These are phyloP conservation scores for Geotrupes spiniger DNA, from an alignment of 2,888 invertebrate species.

Conservation along the genomic window DNA sequence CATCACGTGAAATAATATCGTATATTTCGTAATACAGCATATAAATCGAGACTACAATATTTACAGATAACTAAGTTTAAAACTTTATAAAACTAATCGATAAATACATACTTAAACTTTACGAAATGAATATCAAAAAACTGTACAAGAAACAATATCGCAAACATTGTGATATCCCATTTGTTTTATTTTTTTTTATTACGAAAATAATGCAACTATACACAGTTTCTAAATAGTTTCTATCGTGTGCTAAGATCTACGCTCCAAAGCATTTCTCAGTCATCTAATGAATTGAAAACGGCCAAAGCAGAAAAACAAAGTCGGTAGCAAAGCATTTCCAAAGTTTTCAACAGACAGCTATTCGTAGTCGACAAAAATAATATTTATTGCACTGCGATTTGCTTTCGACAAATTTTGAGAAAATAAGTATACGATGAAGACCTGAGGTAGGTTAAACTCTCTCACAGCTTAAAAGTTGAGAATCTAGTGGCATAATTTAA, in stretches of 20 bases:
- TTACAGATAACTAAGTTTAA: slow-evolving; percentile 23
- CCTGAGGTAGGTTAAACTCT: slow-evolving; percentile 13
- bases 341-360: too few species aligned
- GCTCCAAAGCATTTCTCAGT: slow-evolving; percentile 3
- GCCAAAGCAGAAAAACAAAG: too few species aligned
- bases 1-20: slow-evolving; percentile 13
- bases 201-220: slow-evolving; percentile 17
- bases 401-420: background rate
- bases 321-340: too few species aligned
- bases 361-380: too few species aligned
- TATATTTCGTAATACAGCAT: slow-evolving; percentile 22
- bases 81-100: slow-evolving; percentile 15
- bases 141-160: slow-evolving; percentile 21
- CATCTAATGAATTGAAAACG: too few species aligned
- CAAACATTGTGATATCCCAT: slow-evolving; percentile 10
- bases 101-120: slow-evolving; percentile 13
- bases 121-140: slow-evolving; percentile 12
- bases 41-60: slow-evolving; percentile 29
- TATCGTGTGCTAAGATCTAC: slow-evolving; percentile 1
- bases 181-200: background rate
- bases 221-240: slow-evolving; percentile 10
- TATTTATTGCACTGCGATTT: too few species aligned
- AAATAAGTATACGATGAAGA: slow-evolving; percentile 4
- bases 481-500: slow-evolving; percentile 2
- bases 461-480: slow-evolving; percentile 8